These are phyloP conservation scores for Ascidia mentula DNA, from an alignment of 23 tunicate genomes.

Conservation along the genomic window DNA sequence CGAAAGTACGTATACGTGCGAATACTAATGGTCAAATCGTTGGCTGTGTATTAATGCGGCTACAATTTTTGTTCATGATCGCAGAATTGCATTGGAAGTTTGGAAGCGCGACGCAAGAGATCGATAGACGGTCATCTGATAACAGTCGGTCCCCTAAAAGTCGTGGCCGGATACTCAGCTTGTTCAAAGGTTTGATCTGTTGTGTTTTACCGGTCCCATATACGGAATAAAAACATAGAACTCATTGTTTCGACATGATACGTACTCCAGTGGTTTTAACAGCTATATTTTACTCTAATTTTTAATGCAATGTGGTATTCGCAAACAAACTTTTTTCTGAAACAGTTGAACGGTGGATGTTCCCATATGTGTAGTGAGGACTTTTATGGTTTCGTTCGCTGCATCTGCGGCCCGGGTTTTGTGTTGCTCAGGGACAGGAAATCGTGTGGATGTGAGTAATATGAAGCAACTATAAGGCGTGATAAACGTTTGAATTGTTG, in stretches of 20 bases:
- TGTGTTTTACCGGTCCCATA: too few relatives aligned
- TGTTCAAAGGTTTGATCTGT: too few relatives aligned
- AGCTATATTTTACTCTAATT: too few relatives aligned
- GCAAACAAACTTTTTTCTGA: not conserved
- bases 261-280: too few relatives aligned
- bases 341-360: not conserved
- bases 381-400: not conserved
- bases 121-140: not conserved
- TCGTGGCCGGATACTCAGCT: too few relatives aligned
- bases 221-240: too few relatives aligned
- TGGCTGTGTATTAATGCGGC: not conserved
- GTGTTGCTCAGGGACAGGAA: not conserved
- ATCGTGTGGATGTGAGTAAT: not conserved
- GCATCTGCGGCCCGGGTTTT: not conserved
- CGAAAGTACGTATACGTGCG: conserved; percentile 3
- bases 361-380: not conserved
- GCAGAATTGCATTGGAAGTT: not conserved
- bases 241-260: too few relatives aligned
- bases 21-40: not conserved
- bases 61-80: not conserved
- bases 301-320: too few relatives aligned
- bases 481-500: too few relatives aligned
- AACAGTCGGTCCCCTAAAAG: not conserved
- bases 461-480: too few relatives aligned
- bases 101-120: not conserved